These are phyloP conservation scores for Actenoides lindsayi DNA, from an alignment of 2,113 vertebrate species.

Conservation along the genomic window DNA sequence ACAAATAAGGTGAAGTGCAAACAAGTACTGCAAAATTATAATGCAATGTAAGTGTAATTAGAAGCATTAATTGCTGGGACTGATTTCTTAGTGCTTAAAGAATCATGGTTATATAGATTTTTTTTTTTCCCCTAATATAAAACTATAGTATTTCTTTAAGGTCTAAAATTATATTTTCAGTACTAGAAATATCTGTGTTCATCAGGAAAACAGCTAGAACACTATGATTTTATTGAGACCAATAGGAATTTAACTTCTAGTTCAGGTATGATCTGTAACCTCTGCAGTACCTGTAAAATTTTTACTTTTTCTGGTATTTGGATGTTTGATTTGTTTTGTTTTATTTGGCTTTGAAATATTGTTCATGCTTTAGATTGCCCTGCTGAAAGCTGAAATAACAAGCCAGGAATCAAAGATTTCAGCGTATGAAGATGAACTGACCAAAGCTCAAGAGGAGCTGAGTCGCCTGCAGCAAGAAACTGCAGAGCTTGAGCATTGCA, in stretches of 20 bases:
- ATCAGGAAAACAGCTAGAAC: not conserved
- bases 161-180: not conserved
- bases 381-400: conserved; percentile 87
- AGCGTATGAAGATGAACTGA: conserved; percentile 90
- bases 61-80: not conserved
- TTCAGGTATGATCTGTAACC: not conserved
- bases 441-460: conserved; percentile 89
- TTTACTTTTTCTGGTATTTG: not conserved
- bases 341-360: not conserved
- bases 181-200: not conserved
- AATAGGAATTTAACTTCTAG: not conserved
- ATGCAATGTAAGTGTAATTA: not conserved
- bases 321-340: not conserved
- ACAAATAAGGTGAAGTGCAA: not conserved
- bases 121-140: not conserved
- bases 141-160: not conserved
- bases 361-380: conserved; percentile 81
- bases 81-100: not conserved
- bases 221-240: not conserved
- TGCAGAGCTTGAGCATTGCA: conserved; percentile 86
- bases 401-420: conserved; percentile 92
- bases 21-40: not conserved
- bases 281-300: not conserved
- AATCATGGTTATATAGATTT: not conserved
- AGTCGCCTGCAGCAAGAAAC: conserved; percentile 92